Evolutionary conservation across 2,888 invertebrate genomes (phyloP), one percentile per base, ranked within the genome.

Genomic region (Salticus scenicus): DNA sequence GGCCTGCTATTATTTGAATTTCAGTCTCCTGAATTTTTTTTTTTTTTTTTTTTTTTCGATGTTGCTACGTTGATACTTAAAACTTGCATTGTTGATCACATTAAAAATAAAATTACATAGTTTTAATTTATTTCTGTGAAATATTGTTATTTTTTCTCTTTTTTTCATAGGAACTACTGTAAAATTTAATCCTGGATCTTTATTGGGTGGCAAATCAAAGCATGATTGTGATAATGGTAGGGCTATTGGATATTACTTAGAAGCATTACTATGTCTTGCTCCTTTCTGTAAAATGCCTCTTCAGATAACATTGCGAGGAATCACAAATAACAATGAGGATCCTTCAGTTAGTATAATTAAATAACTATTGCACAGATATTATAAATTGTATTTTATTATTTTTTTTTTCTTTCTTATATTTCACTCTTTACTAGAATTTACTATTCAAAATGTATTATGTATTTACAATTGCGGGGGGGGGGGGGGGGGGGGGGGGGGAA

Each of bases 211-310:
- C 0, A 94, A 93, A 87, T 91, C 98, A 42, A 95, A 95, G 69
- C 98, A 98, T 91, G 96, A 96, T 83, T 99, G 98, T 91, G 95
- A 95, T 88, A 91, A 94, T 12, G 94, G 95, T 89, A 93, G 97
- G 89, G 94, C 96, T 77, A 95, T 93, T 73, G 92, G 92, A 20
- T 99, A 99, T 91, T 99, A 96, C 90, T 92, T 99, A 89, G 99
- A 99, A 92, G 94, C 94, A 0, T 91, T 99, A 0, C 92, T 98
- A 88, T 95, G 96, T 37, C 90, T 99, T 33, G 98, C 97, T 0
- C 97, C 98, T 0, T 99, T 99, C 91, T 98, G 97, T 91, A 99
- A 99, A 92, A 94, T 94, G 89, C 95, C 98, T 0, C 89, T 99
- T 0, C 93, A 95, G 89, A 94, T 94, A 1, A 96, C 94, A 0